Percentiles rank a stretch among this genome's conserved stretches.
phyloP scores from a whole-genome alignment of 2,113 vertebrate species.

The Corapipo altera region DNA sequence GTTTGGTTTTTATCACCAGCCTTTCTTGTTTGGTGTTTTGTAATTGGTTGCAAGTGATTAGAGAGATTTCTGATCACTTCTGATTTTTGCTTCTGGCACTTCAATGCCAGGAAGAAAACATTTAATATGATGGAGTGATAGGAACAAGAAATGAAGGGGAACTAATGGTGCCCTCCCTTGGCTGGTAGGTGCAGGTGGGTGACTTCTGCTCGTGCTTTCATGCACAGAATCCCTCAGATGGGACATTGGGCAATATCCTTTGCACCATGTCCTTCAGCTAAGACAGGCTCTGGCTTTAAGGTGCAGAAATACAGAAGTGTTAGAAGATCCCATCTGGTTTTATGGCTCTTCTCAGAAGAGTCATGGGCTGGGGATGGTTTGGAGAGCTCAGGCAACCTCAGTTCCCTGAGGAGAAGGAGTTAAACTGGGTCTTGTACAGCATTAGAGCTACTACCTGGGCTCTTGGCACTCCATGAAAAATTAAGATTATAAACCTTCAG shows the following conservation, averaged over 20 bases:
- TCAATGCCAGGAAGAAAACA: background rate
- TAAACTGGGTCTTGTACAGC: background rate
- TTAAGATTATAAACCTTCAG: background rate
- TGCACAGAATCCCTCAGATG: background rate
- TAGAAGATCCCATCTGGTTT: background rate
- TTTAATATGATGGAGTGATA: background rate
- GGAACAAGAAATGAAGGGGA: background rate
- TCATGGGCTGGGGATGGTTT: accelerated
- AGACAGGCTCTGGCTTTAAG: background rate
- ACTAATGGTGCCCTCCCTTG: background rate
- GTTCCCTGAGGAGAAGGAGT: background rate
- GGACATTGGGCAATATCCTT: background rate
- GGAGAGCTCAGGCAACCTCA: background rate
- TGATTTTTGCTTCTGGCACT: background rate
- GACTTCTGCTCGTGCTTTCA: background rate
- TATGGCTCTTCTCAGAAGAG: background rate
- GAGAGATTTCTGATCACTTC: background rate
- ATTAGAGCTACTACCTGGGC: background rate
- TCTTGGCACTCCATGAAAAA: background rate
- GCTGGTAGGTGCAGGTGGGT: background rate
- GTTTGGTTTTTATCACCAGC: background rate
- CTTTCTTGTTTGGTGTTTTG: background rate
- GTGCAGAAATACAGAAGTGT: background rate
- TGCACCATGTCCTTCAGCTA: background rate
- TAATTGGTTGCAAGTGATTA: background rate